Conservation (phyloP, 2,113 vertebrate species). For the Alexandromys fortis region DNA sequence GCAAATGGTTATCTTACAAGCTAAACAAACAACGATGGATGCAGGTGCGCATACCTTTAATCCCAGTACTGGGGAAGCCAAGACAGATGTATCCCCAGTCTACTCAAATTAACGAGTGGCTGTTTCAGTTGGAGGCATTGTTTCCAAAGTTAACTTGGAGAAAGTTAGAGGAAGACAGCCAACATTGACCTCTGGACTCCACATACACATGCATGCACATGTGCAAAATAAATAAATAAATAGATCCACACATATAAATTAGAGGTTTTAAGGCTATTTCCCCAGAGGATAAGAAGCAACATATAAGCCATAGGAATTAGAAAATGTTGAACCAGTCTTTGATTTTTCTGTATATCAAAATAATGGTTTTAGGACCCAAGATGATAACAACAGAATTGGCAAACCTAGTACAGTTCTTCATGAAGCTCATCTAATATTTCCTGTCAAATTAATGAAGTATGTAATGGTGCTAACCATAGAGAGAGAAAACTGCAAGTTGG, state of each 20-base stretch:
- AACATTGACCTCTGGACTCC: neutral
- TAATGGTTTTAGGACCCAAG: neutral
- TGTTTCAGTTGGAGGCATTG: neutral
- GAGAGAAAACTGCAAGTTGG: conserved; percentile 2
- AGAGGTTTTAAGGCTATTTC: neutral
- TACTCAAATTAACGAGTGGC: neutral
- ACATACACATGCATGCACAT: neutral
- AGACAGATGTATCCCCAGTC: neutral
- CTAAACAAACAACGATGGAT: neutral
- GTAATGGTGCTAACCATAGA: neutral
- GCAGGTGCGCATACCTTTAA: neutral
- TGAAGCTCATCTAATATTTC: neutral
- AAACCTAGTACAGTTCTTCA: neutral
- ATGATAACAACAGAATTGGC: neutral
- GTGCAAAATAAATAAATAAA: neutral
- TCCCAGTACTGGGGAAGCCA: neutral
- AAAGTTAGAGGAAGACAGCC: neutral
- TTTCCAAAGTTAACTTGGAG: neutral
- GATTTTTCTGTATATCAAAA: neutral
- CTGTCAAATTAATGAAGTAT: conserved; percentile 6
- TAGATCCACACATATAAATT: neutral
- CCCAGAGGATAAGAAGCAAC: conserved; percentile 10
- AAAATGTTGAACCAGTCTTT: neutral
- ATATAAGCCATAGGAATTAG: conserved; percentile 29
- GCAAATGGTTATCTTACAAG: neutral